These are phyloP conservation scores for Diabrotica virgifera DNA, from an alignment of 1,140 invertebrate species.

Conservation along the genomic window DNA sequence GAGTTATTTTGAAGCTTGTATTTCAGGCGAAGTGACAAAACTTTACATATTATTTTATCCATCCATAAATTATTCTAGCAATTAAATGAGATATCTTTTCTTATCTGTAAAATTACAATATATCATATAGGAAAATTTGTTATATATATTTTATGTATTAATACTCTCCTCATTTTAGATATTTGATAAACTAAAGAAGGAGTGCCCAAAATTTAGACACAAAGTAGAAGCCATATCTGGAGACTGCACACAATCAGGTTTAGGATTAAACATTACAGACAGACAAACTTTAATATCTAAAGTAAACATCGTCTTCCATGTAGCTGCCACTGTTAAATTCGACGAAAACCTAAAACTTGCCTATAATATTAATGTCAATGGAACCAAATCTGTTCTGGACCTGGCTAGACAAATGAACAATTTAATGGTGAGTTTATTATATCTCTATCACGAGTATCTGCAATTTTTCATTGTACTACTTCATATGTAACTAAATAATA, in stretches of 20 bases:
- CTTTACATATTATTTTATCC: too few relatives aligned
- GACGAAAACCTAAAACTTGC: constrained; percentile 72
- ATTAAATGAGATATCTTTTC: too few relatives aligned
- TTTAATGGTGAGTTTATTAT: constrained; percentile 50
- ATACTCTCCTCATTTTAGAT: constrained; percentile 21
- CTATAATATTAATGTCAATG: constrained; percentile 60
- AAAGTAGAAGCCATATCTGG: constrained; percentile 49
- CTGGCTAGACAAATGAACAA: constrained; percentile 63
- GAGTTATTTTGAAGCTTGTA: too few relatives aligned
- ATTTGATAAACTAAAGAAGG: constrained; percentile 32
- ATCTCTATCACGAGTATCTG: not conserved
- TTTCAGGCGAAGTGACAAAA: too few relatives aligned
- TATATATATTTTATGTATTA: too few relatives aligned
- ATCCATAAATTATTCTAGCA: too few relatives aligned
- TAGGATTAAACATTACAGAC: constrained; percentile 63
- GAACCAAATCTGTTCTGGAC: constrained; percentile 58
- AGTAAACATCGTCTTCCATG: constrained; percentile 79
- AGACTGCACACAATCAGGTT: constrained; percentile 46
- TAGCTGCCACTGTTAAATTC: constrained; percentile 86
- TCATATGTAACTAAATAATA: too few relatives aligned
- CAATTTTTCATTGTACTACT: too few relatives aligned
- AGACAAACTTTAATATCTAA: constrained; percentile 54
- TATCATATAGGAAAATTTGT: too few relatives aligned
- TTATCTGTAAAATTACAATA: too few relatives aligned
- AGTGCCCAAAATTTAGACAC: constrained; percentile 43